A percentile compares a stretch with the other conserved stretches of the same genome.
Conservation (phyloP, 2,888 invertebrate species). For the Cistogaster globosa region DNA sequence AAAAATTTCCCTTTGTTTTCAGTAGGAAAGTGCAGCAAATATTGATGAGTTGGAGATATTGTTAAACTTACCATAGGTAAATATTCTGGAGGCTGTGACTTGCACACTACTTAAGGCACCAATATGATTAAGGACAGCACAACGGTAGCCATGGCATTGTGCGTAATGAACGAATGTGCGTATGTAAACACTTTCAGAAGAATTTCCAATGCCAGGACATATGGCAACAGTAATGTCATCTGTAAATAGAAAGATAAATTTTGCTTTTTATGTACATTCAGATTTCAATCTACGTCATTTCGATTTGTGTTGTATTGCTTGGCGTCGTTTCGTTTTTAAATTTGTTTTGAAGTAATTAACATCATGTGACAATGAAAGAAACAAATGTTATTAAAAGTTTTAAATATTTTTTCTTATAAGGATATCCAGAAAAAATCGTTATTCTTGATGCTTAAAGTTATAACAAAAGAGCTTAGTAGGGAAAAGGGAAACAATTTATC, state of each 20-base stretch:
- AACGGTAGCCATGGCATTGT: conserved; percentile 94
- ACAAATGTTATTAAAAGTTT: too few species aligned
- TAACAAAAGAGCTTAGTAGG: too few species aligned
- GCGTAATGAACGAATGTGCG: conserved; percentile 96
- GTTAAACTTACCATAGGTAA: conserved; percentile 91
- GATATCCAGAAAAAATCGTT: too few species aligned
- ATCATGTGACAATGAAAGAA: too few species aligned
- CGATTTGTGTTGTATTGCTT: too few species aligned
- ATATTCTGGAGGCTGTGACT: conserved; percentile 94
- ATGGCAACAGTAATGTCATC: conserved; percentile 94
- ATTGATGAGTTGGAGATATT: conserved; percentile 10
- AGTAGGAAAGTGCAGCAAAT: background rate
- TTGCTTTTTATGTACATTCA: too few species aligned
- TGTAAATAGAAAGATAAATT: conserved; percentile 77
- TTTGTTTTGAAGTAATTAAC: too few species aligned
- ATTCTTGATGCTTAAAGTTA: too few species aligned
- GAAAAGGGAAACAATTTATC: too few species aligned
- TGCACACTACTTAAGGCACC: conserved; percentile 93
- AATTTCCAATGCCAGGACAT: conserved; percentile 96
- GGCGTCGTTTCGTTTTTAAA: too few species aligned
- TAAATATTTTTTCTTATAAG: too few species aligned
- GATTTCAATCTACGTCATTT: too few species aligned
- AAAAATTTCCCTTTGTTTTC: background rate
- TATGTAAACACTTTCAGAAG: conserved; percentile 96
- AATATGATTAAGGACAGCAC: conserved; percentile 96